Evolutionary conservation across 92 coral and sea anemone genomes (phyloP).

Genomic region (Blastomussa wellsi): DNA sequence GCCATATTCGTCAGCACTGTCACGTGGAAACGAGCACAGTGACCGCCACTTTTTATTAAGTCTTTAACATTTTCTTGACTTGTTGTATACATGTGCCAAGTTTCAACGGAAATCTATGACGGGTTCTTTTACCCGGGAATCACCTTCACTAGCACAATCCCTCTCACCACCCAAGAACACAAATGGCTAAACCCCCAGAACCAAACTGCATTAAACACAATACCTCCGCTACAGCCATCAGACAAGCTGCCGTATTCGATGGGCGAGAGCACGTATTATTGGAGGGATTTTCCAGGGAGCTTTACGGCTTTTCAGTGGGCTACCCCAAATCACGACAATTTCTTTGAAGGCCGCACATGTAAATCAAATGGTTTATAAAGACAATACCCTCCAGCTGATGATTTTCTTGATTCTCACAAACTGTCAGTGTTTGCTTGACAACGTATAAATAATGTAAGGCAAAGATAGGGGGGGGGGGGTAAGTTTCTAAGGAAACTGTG

Average conservation of each 20-base stretch:
- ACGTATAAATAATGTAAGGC: neutral
- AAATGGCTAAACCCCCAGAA: neutral
- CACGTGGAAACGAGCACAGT: too few species aligned
- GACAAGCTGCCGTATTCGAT: neutral
- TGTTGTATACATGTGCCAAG: too few species aligned
- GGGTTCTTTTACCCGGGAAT: too few species aligned
- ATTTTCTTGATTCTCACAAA: neutral
- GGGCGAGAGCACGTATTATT: too few species aligned
- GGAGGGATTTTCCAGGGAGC: too few species aligned
- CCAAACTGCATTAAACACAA: neutral
- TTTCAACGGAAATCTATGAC: too few species aligned
- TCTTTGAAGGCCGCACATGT: neutral
- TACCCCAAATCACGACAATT: neutral
- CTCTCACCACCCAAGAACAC: neutral
- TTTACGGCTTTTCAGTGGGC: too few species aligned
- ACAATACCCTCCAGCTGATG: neutral
- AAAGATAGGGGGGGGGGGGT: too few species aligned
- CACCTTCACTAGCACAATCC: neutral
- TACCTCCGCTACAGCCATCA: neutral
- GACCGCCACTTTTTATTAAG: too few species aligned
- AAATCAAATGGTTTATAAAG: neutral
- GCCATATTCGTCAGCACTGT: too few species aligned
- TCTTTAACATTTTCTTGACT: too few species aligned
- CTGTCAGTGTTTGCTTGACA: neutral
- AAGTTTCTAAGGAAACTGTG: too few species aligned